Base-by-base conservation (phyloP, 2,113 vertebrate species). In the Odocoileus hemionus region DNA sequence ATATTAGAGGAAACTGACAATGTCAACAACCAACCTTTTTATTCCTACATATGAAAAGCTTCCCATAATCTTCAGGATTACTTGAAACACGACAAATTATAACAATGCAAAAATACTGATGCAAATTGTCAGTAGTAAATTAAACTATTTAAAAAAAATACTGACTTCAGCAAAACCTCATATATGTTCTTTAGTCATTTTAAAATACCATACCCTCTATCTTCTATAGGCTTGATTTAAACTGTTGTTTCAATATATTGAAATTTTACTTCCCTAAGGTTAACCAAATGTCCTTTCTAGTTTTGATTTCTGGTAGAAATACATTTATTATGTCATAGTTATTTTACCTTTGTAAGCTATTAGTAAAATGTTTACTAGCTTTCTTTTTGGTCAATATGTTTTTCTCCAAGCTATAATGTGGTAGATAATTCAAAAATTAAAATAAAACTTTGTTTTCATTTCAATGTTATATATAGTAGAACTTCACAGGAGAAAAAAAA, bases 371-470 rank as follows among this genome's bases (percentile, higher is more conserved):
- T 60, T 47, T 54, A 52, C 43, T 39, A 30, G 55, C 21, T 93
- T 96, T 90, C 8, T 39, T 96, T 87, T 89, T 74, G 92, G n/a
- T 5, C 26, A 50, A 21, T 90, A 28, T 39, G 16, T 50, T 92
- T 74, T 74, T n/a, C 26, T 45, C 30, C 33, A 87, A 95, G n/a
- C 47, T 85, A 74, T 33, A 52, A 91, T 79, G 13, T 30, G 39
- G 23, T 74, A 92, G 28, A 91, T 17, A 21, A 21, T 83, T 91
- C 19, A 54, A 89, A 97, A 95, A 86, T 88, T 87, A 94, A 89
- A 91, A 70, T 54, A 86, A 6, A 55, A 45, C 13, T 30, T 94
- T 86, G 70, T 54, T 83, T 55, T 39, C 88, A 86, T 43, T 79
- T 89, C 47, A 96, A 52, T 78, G 83, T 67, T 23, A 94, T 21